Base-by-base conservation (phyloP, 37 sponge, comb jelly and placozoan species). In the Agelas oroides region DNA sequence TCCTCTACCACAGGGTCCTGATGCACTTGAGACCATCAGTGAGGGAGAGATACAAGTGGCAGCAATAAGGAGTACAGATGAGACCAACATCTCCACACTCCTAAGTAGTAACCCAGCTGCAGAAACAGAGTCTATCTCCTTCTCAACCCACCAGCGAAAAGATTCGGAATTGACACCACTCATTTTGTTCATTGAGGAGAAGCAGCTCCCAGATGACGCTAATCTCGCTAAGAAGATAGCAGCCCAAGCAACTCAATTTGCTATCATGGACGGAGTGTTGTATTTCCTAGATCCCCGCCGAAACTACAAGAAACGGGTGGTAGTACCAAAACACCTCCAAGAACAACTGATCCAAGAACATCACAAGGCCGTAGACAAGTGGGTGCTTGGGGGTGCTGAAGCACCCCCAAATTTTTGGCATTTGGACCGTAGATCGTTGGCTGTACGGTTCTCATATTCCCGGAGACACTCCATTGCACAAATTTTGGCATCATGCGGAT, bases 261-360 rank as follows among this genome's bases (percentile, higher is more conserved):
- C 77, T 63, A 2, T 77, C 20, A 24, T 75, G 0, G 78, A 89
- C 25, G 61, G 54, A 38, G 36, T 83, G 15, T 28, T 89, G 64
- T 89, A 89, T 67, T 70, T 36, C 21, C 33, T 89, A 0, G 78
- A 82, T 11, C 40, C 40, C 46, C 77, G 71, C 40, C 12, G 14
- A 19, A 70, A 31, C 20, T 24, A 36, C 30, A 55, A 32, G 15
- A 70, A 52, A 66, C 23, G 90, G n/a, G 79, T 32, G 23, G 85
- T 63, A 21, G 80, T 84, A 12, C 90, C 74, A 5, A 56, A 12
- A 0, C 90, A 79, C 11, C 71, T 89, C 16, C 71, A 46, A 20
- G 34, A 77, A 6, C 1, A 77, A 30, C 0, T 84, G 0, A 1
- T 84, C 61, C 6, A 46, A 8, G 39, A 81, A 35, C 21, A 20